These are phyloP conservation scores for Clarias laeviceps DNA, from an alignment of 2,797 vertebrate species.

Conservation along the genomic window DNA sequence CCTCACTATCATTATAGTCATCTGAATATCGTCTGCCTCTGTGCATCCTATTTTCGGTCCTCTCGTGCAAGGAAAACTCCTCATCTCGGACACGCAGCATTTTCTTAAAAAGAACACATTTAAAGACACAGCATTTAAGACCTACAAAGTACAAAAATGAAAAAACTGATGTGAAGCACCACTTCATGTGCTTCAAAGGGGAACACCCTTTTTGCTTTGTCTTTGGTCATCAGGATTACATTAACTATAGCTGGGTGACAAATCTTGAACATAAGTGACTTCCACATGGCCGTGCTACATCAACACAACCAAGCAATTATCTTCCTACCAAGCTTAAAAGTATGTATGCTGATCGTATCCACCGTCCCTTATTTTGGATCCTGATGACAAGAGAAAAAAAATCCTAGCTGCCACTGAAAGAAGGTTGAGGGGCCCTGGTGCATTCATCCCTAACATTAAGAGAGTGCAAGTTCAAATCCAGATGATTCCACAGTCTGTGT, in stretches of 20 bases:
- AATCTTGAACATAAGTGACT: not conserved
- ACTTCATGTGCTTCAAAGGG: too few relatives aligned
- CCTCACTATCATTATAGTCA: constrained; percentile 84
- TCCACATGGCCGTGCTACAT: not conserved
- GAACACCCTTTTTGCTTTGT: not conserved
- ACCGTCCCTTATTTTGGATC: not conserved
- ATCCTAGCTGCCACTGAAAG: not conserved
- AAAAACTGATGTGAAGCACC: not conserved
- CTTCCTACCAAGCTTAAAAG: not conserved
- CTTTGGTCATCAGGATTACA: not conserved
- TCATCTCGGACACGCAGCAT: constrained; percentile 92
- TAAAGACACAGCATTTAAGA: not conserved
- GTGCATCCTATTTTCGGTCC: constrained; percentile 81
- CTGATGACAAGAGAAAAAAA: not conserved
- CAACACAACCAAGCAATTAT: not conserved
- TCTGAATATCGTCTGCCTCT: constrained; percentile 84
- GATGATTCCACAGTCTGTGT: not conserved
- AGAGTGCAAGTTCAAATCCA: not conserved
- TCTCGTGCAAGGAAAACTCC: constrained; percentile 77
- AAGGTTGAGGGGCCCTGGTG: not conserved
- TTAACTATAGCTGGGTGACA: not conserved
- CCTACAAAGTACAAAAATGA: not conserved
- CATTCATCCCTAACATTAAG: not conserved
- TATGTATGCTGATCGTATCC: too few relatives aligned
- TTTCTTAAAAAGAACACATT: constrained; percentile 73